Evolutionary conservation across 2,888 invertebrate species (phyloP).

Genomic region (Cyrtodaria siliqua): DNA sequence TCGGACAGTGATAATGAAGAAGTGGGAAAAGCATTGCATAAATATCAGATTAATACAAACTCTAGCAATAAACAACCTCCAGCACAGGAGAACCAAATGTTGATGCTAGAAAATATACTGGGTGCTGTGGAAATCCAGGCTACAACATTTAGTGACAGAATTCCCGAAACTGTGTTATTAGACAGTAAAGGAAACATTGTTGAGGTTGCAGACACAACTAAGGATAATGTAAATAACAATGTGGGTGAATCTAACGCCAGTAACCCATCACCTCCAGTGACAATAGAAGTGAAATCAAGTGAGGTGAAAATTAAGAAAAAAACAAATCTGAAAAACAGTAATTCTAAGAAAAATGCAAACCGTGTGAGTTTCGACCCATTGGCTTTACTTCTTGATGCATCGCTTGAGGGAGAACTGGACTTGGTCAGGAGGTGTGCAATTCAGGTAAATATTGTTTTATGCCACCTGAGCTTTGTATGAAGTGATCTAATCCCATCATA

Average conservation of each 20-base stretch:
- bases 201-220: constrained; percentile 59
- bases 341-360: constrained; percentile 76
- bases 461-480: background rate
- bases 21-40: constrained; percentile 69
- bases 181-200: constrained; percentile 73
- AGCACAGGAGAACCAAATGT: constrained; percentile 61
- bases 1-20: constrained; percentile 83
- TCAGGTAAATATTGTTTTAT: constrained; percentile 85
- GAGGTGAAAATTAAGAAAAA: constrained; percentile 70
- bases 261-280: constrained; percentile 28
- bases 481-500: background rate
- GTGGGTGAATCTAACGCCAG: constrained; percentile 36
- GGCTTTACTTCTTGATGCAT: constrained; percentile 97
- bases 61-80: constrained; percentile 53
- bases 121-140: constrained; percentile 69
- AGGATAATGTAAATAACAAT: constrained; percentile 43
- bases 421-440: constrained; percentile 97
- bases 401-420: constrained; percentile 98
- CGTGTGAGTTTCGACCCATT: constrained; percentile 99
- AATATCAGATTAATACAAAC: constrained; percentile 63
- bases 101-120: constrained; percentile 43
- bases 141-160: constrained; percentile 69
- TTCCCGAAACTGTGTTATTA: constrained; percentile 69
- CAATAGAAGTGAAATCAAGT: constrained; percentile 51
- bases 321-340: constrained; percentile 87